Conservation (phyloP, 2,888 invertebrate species). For the Meandrusa payeni region DNA sequence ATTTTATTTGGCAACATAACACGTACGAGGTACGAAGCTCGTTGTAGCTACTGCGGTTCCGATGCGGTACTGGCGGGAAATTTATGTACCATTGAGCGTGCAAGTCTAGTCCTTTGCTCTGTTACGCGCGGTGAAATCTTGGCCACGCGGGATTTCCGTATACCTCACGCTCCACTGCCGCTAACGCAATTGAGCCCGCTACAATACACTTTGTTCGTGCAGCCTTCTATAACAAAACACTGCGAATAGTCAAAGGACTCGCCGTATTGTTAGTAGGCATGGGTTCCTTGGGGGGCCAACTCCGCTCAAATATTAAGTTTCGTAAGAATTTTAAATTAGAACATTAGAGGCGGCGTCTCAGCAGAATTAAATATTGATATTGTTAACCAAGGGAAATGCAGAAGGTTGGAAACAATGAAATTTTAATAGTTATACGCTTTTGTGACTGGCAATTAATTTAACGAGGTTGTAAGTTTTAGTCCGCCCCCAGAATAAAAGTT, state of each 20-base stretch:
- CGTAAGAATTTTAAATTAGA: constrained; percentile 75
- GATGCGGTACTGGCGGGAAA: constrained; percentile 72
- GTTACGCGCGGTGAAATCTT: constrained; percentile 49
- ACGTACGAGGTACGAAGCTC: constrained; percentile 58
- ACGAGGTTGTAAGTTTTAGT: constrained; percentile 62
- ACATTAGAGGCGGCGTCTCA: constrained; percentile 66
- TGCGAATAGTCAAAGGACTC: constrained; percentile 53
- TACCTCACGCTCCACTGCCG: constrained; percentile 54
- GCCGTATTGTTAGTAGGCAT: constrained; percentile 45
- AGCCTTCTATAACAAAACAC: constrained; percentile 54
- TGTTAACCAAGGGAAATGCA: constrained; percentile 57
- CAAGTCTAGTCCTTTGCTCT: constrained; percentile 58
- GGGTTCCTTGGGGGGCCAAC: constrained; percentile 50
- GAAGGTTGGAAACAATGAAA: constrained; percentile 65
- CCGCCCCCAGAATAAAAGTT: constrained; percentile 37
- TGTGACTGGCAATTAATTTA: constrained; percentile 65
- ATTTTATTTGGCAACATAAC: constrained; percentile 68
- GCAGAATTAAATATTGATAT: constrained; percentile 74
- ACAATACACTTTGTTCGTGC: constrained; percentile 34
- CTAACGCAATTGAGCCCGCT: constrained; percentile 30
- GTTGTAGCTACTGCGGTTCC: constrained; percentile 69
- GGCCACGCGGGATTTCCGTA: constrained; percentile 43
- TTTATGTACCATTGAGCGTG: constrained; percentile 73
- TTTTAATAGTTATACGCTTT: constrained; percentile 71
- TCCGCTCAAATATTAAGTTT: constrained; percentile 75